Conservation (phyloP, 37 sponge, comb jelly and placozoan species). For the Beroe ovata region DNA sequence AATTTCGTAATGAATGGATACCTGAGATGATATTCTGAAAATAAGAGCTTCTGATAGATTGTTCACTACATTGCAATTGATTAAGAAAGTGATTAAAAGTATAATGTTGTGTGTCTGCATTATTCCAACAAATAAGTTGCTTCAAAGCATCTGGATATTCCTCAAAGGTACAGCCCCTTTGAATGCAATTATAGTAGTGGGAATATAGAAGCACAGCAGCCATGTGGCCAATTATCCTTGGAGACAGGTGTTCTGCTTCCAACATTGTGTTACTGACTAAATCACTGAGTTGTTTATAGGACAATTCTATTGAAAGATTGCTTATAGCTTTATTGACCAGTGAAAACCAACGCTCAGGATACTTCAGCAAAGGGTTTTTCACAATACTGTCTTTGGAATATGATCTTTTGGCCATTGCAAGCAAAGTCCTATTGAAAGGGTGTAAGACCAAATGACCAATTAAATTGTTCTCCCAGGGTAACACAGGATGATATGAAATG, state of each 20-base stretch:
- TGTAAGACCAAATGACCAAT: no score
- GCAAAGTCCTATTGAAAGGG: no score
- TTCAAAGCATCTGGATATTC: not conserved
- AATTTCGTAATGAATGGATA: not conserved
- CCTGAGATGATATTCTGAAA: not conserved
- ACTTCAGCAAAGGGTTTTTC: not conserved
- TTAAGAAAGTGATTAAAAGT: not conserved
- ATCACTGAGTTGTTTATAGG: not conserved
- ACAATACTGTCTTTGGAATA: not conserved
- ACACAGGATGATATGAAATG: no score
- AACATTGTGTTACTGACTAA: not conserved
- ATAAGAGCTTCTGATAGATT: not conserved
- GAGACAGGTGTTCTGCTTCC: not conserved
- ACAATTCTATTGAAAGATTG: not conserved
- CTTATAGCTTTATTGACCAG: not conserved
- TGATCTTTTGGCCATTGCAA: no score
- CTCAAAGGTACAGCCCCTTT: not conserved
- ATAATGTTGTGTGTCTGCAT: not conserved
- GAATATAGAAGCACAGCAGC: not conserved
- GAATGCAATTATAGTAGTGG: not conserved
- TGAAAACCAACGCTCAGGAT: not conserved
- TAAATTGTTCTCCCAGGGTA: no score
- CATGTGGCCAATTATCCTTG: not conserved
- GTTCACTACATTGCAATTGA: not conserved
- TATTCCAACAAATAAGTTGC: not conserved